These are phyloP conservation scores for Prorops nasuta DNA, from an alignment of 1,140 invertebrate species.

Conservation along the genomic window DNA sequence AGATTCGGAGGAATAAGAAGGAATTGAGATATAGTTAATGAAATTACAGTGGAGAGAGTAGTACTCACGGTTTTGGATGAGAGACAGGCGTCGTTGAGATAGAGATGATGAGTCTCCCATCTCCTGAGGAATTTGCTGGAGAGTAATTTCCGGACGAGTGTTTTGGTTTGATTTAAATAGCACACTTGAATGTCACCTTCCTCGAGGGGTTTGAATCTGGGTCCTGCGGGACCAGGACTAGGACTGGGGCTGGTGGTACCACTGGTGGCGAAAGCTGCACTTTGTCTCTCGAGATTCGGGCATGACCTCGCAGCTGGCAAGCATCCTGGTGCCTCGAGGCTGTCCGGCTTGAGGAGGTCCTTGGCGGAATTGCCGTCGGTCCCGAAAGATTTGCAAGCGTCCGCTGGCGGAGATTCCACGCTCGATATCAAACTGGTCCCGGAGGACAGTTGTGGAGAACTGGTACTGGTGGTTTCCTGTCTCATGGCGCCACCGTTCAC, in stretches of 20 bases:
- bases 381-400: constrained; percentile 51
- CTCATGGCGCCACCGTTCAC: constrained; percentile 46
- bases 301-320: constrained; percentile 57
- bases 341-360: constrained; percentile 53
- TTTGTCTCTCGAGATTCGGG: constrained; percentile 49
- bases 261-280: constrained; percentile 41
- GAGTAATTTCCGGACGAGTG: constrained; percentile 78
- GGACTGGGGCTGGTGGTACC: constrained; percentile 51
- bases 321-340: constrained; percentile 47
- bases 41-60: too few species aligned
- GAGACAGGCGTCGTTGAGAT: constrained; percentile 69
- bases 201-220: constrained; percentile 72
- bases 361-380: constrained; percentile 29
- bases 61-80: constrained; percentile 74
- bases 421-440: constrained; percentile 30
- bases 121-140: constrained; percentile 77
- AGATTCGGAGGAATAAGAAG: too few species aligned
- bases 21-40: too few species aligned
- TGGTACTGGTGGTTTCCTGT: constrained; percentile 51
- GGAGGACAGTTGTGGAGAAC: constrained; percentile 45
- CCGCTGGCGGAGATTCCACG: constrained; percentile 40
- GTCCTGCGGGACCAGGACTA: constrained; percentile 59
- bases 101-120: constrained; percentile 78
- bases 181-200: constrained; percentile 79
- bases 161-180: constrained; percentile 76